Base-by-base conservation (phyloP, 2,113 vertebrate genomes). In the Cyprinodon tularosa region DNA sequence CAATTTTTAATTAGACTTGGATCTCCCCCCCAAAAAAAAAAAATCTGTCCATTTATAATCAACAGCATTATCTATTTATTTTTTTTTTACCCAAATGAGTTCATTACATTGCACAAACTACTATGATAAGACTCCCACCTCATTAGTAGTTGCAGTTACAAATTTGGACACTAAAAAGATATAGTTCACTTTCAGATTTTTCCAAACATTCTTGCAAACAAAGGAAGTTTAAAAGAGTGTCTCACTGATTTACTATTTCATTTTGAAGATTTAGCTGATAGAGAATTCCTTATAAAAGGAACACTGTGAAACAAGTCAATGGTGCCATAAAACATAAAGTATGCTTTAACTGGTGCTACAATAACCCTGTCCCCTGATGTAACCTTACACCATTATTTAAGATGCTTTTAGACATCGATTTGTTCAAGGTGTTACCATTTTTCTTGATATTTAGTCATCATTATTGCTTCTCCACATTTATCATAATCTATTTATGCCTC, bases 401-500 rank as follows among this genome's bases (percentile, higher is more conserved):
- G 39, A 13, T 36, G 64, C 57, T 76, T 73, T 72, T 12, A 75
- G 48, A 74, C 45, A 63, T 59, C 62, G 39, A 38, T 63, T 38
- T 45, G 77, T 68, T 44, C 10, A 61, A 10, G 37, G 45, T 40
- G 22, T 68, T 66, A 60, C 12, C 4, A 15, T 59, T 57, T 82
- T 81, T 39, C 61, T 53, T 73, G 40, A 66, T 50, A 72, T 68
- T 29, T 29, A 62, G 53, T 17, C 50, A 72, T 76, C 57, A 70
- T 48, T 87, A 91, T 90, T 90, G 90, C 83, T 88, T 87, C 87
- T 87, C 47, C 80, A 84, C 74, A 80, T 76, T 73, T 84, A 36
- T 62, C 71, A 40, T 67, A 81, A 39, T 57, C 72, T 65, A 80
- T 66, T 72, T 38, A 81, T 38, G 75, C 62, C 47, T 68, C 17